Conservation (phyloP, 2,113 vertebrate species). For the Puffinus mauretanicus region DNA sequence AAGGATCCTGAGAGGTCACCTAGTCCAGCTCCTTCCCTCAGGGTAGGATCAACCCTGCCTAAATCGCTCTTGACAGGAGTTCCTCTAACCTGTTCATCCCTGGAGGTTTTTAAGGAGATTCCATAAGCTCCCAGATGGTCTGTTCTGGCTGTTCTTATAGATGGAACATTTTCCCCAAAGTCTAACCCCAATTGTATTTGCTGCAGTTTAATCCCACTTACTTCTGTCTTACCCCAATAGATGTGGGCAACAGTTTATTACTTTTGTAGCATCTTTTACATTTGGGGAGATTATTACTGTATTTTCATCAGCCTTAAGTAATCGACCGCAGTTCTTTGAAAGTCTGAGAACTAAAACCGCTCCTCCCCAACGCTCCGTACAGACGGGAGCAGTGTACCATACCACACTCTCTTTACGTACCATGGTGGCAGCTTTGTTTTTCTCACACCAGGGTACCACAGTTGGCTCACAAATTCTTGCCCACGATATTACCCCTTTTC, state of each 20-base stretch:
- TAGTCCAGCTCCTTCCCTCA: conserved; percentile 26
- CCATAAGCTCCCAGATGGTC: not conserved
- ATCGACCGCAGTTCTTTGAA: not conserved
- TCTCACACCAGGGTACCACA: not conserved
- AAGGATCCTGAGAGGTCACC: conserved; percentile 25
- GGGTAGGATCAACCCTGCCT: conserved; percentile 8
- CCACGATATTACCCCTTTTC: not conserved
- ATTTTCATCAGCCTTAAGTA: not conserved
- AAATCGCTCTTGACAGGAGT: not conserved
- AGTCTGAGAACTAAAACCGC: not conserved
- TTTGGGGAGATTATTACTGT: not conserved
- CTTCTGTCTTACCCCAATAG: not conserved
- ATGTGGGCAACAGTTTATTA: not conserved
- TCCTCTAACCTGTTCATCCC: conserved; percentile 24
- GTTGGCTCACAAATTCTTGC: not conserved
- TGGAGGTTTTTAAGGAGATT: conserved; percentile 26
- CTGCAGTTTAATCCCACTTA: not conserved
- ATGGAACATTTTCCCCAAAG: not conserved
- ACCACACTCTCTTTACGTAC: not conserved
- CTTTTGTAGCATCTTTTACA: not conserved
- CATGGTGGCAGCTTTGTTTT: not conserved
- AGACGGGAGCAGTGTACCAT: not conserved
- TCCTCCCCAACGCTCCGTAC: not conserved
- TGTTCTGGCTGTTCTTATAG: not conserved
- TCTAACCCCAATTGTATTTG: not conserved